These are phyloP conservation scores for Lepus timidus DNA, from an alignment of 2,113 vertebrate genomes.

Conservation along the genomic window DNA sequence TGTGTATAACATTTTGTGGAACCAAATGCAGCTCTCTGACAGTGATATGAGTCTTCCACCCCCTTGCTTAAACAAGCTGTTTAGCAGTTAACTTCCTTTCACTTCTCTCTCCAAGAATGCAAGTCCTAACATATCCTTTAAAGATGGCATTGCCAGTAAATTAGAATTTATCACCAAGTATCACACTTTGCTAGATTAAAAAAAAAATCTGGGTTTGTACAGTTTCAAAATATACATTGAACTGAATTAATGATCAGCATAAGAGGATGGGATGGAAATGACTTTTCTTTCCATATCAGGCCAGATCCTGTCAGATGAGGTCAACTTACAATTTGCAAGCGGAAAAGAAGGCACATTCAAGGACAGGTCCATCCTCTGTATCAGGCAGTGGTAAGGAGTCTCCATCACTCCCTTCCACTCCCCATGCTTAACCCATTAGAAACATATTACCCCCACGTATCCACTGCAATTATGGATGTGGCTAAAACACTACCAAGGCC, in stretches of 20 bases:
- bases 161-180: conserved; percentile 46
- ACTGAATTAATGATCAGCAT: conserved; percentile 48
- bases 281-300: conserved; percentile 24
- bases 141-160: background rate
- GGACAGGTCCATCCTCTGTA: background rate
- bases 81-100: conserved; percentile 17
- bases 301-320: background rate
- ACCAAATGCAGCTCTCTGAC: conserved; percentile 1
- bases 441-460: background rate
- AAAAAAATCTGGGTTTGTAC: conserved; percentile 45
- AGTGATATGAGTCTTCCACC: background rate
- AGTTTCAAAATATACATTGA: conserved; percentile 52
- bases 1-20: conserved; percentile 61
- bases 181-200: conserved; percentile 56
- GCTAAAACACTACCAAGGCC: background rate
- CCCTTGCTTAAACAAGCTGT: conserved; percentile 10
- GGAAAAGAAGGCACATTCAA: background rate
- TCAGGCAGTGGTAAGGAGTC: background rate
- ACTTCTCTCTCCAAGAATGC: conserved; percentile 41
- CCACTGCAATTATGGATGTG: background rate
- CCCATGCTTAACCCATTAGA: background rate
- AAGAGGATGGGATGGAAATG: conserved; percentile 6
- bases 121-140: conserved; percentile 28
- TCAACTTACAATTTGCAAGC: conserved; percentile 1
- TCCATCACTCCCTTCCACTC: background rate